Conservation (phyloP, 2,113 vertebrate genomes). For the mouse (Mus musculus) region GRCm39 chr5:53788501-53789000, state of each 20-base stretch:
- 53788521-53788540: background rate
- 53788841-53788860: background rate
- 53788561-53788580: slow-evolving; percentile 32
- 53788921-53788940: background rate
- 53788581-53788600: background rate
- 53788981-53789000: background rate
- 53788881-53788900: slow-evolving; percentile 1
- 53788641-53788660: background rate
- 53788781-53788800: background rate
- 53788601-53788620: background rate
- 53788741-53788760: background rate
- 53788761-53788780: background rate
- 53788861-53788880: background rate
- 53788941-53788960: background rate
- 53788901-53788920: background rate
- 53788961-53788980: background rate
- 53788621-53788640: background rate
- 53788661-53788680: background rate
- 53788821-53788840: background rate
- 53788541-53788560: background rate
- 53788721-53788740: slow-evolving; percentile 3
- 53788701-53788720: slow-evolving; percentile 1
- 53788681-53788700: background rate
- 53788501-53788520: background rate
- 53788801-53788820: background rate